These are phyloP conservation scores for Cenopis cana DNA, from an alignment of 2,888 invertebrate species.

Conservation along the genomic window DNA sequence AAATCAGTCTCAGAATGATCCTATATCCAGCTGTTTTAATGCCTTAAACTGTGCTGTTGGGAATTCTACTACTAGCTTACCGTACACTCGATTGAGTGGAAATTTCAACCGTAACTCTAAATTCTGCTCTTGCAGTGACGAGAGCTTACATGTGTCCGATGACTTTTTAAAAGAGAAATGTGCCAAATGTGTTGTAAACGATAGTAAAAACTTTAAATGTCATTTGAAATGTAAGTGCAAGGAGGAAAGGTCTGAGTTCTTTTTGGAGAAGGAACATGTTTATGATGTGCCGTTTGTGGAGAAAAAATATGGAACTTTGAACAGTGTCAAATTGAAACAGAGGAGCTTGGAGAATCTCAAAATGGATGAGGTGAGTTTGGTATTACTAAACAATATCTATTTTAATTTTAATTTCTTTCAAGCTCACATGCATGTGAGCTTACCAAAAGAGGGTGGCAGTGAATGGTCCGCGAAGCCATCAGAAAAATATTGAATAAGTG, in stretches of 20 bases:
- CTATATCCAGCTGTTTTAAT: constrained; percentile 73
- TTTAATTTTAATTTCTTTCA: no score
- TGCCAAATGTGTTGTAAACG: constrained; percentile 65
- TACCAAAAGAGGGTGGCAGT: no score
- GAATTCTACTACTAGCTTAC: constrained; percentile 72
- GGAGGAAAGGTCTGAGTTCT: constrained; percentile 66
- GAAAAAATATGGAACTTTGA: constrained; percentile 46
- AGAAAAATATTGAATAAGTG: no score
- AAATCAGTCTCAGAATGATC: constrained; percentile 61
- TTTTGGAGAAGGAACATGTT: constrained; percentile 82
- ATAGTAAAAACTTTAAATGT: constrained; percentile 69
- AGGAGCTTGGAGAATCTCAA: constrained; percentile 66
- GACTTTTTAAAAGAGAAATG: constrained; percentile 55
- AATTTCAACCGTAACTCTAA: constrained; percentile 53
- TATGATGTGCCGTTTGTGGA: constrained; percentile 86
- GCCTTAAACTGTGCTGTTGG: constrained; percentile 74
- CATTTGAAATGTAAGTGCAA: constrained; percentile 73
- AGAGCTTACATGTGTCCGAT: constrained; percentile 53
- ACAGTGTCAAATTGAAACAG: constrained; percentile 54
- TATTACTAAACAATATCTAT: no score
- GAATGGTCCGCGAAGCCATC: no score
- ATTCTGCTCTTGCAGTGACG: constrained; percentile 63
- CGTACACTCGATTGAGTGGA: constrained; percentile 70
- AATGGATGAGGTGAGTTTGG: constrained; percentile 60
- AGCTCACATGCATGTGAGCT: no score